These are phyloP conservation scores for Hypotaenidia philippensis DNA, from an alignment of 2,797 vertebrate species.

Conservation along the genomic window DNA sequence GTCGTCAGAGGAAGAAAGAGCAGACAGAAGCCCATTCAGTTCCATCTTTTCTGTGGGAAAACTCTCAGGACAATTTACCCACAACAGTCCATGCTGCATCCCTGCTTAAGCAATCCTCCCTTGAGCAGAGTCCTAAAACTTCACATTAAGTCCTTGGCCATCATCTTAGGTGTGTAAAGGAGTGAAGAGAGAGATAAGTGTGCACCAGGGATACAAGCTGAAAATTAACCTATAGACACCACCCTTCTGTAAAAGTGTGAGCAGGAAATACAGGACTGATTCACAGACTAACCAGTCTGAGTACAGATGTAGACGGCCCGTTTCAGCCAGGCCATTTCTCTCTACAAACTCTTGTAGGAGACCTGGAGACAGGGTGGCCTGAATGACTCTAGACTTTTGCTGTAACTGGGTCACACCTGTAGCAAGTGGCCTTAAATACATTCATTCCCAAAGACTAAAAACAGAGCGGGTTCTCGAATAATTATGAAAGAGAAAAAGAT, in stretches of 20 bases:
- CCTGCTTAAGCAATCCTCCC: neutral
- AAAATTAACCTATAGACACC: neutral
- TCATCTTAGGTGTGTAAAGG: neutral
- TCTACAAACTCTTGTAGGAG: neutral
- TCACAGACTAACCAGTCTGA: neutral
- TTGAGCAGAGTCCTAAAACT: neutral
- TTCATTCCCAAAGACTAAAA: neutral
- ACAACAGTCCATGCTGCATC: neutral
- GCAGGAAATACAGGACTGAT: neutral
- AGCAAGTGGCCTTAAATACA: neutral
- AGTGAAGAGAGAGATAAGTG: neutral
- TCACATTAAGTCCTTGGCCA: neutral
- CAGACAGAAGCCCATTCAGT: neutral
- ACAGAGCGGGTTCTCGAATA: neutral
- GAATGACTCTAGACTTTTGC: neutral
- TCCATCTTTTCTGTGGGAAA: neutral
- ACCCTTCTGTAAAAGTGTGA: neutral
- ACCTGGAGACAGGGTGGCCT: neutral
- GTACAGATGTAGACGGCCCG: fast-evolving
- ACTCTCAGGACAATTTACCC: neutral
- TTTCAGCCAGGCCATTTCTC: neutral
- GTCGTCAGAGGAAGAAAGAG: neutral
- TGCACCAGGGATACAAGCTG: neutral
- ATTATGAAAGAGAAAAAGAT: neutral
- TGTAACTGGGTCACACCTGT: neutral